These are phyloP conservation scores for Nesogale talazaci DNA, from an alignment of 2,113 vertebrate genomes.

Conservation along the genomic window DNA sequence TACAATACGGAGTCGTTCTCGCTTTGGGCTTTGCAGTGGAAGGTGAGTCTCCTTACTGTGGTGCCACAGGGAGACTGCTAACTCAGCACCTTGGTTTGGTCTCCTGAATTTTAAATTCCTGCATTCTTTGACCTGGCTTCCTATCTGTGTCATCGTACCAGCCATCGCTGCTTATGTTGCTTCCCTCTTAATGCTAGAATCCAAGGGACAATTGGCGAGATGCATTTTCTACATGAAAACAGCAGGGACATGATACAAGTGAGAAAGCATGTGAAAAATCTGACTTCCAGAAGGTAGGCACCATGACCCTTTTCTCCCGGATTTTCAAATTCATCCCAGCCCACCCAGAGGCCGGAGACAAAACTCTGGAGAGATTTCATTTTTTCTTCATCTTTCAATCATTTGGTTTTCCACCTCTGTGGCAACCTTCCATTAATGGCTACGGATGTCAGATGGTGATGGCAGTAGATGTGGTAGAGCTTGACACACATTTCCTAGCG, in stretches of 20 bases:
- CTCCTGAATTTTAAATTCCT: not conserved
- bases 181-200: conserved; percentile 27
- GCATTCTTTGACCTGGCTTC: not conserved
- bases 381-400: not conserved
- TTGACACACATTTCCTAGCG: not conserved
- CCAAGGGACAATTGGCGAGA: not conserved
- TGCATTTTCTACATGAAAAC: not conserved
- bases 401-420: not conserved
- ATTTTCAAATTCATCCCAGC: not conserved
- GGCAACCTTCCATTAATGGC: not conserved
- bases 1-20: not conserved
- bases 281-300: not conserved
- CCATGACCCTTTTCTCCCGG: not conserved
- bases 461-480: not conserved
- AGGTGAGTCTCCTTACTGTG: not conserved
- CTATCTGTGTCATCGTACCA: not conserved
- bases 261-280: not conserved
- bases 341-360: not conserved
- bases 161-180: not conserved
- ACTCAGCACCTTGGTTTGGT: not conserved
- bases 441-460: not conserved
- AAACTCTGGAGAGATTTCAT: not conserved
- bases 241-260: not conserved
- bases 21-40: not conserved
- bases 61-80: not conserved